Evolutionary conservation across 2,113 vertebrate species (phyloP).

Genomic region (Chloropsis hardwickii): DNA sequence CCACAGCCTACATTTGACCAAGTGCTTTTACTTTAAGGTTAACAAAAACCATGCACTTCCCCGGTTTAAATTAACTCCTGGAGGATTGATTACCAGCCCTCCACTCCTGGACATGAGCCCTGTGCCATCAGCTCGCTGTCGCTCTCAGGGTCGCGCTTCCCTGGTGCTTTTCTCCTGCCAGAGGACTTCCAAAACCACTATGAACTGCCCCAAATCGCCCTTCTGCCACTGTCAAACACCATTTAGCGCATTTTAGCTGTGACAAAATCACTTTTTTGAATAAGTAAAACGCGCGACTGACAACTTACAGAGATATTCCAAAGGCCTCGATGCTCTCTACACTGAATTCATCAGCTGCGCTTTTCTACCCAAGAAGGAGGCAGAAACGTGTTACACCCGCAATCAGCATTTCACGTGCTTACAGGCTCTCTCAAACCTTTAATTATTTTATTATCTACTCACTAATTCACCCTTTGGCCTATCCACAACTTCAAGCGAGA

Average conservation of each 20-base stretch:
- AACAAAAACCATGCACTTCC: background rate
- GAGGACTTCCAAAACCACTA: background rate
- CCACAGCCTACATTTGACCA: background rate
- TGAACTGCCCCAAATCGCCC: background rate
- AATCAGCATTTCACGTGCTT: background rate
- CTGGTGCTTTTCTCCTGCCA: background rate
- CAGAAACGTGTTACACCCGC: background rate
- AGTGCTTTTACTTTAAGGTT: background rate
- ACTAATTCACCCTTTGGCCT: background rate
- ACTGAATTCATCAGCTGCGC: background rate
- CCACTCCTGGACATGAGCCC: fast-evolving
- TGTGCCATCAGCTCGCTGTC: background rate
- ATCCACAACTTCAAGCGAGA: background rate
- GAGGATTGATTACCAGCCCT: background rate
- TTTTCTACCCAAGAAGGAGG: background rate
- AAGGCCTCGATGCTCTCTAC: background rate
- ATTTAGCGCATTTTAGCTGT: background rate
- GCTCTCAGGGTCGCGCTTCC: background rate
- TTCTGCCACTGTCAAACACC: background rate
- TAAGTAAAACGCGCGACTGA: background rate
- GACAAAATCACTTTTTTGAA: background rate
- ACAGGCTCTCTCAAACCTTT: background rate
- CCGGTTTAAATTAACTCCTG: background rate
- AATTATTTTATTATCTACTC: background rate
- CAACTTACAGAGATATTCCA: background rate